Evolutionary conservation across 2,113 vertebrate genomes (phyloP), one percentile per base, ranked within the genome.

Genomic region (Prinia subflava): DNA sequence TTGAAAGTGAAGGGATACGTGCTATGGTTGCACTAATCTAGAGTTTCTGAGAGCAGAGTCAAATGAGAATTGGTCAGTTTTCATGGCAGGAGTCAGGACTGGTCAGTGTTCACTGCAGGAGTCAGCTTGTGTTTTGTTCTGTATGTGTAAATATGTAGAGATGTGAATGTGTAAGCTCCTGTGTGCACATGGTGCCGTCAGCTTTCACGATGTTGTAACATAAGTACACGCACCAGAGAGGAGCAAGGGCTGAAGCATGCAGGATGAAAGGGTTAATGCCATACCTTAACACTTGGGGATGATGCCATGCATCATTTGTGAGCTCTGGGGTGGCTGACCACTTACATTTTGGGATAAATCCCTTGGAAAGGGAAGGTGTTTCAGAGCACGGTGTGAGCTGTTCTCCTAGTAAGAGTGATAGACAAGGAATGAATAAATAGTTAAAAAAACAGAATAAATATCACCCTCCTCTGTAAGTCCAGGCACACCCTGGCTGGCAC

Each of bases 321-420:
- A 86, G 67, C 82, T 78, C 69, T 46, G 74, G 95, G 73, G 80
- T 90, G 67, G 77, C 77, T 92, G 79, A 50, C 73, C 69, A 70
- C 95, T 96, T 96, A 73, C 93, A 93, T 96, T 97, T 96, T 83
- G 87, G 75, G 89, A 82, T 96, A 92, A 94, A 95, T 92, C 93
- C 90, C 83, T 84, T 44, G 91, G 85, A 91, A 96, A 96, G 86
- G 57, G 77, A 96, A 96, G 81, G 65, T 56, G 16, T 95, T 97
- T 97, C 87, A 79, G 94, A 94, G 91, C 4, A 6, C 74, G 60
- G 77, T 90, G 79, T 94, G 91, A 87, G 84, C 89, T 91, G 50
- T 53, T 86, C 83, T 94, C 73, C 74, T 85, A 46, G 53, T 80
- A 67, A 91, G 85, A 92, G 73, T 96, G 94, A 96, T 89, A 96